Evolutionary conservation across 53 echinoderm and acorn worm species (phyloP), one percentile per base, ranked within the genome.

Genomic region (Holothuria leucospilota): DNA sequence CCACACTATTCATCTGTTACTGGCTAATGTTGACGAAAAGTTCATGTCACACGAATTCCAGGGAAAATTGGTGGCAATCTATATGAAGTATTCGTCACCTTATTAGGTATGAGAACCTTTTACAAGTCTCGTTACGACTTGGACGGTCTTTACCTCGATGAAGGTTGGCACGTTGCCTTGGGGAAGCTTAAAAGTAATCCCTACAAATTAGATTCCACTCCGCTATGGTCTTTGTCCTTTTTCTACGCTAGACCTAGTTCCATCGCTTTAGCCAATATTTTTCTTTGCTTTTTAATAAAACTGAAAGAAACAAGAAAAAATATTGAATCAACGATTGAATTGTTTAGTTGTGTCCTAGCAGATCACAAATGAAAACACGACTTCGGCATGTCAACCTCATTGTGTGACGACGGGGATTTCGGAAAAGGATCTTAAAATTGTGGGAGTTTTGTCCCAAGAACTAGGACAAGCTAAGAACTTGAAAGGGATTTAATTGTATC

Each of bases 301-400:
- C 23, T 38, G 34, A 30, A 72, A 72, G 42, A 46, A 72, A 39
- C 40, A 72, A 72, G 40, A 72, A 16, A 72, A 72, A 72, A 72
- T 72, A 72, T 72, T 72, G 72, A 72, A 72, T 72, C 40, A 72
- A 46, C 39, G 72, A 72, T 72, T 72, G 72, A 72, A 72, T 72
- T 38, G 72, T 46, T 56, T 56, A 56, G n/a, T 39, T 39, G n/a
- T 38, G 72, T 72, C 39, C 34, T 72, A 23, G 72, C 40, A 38
- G 72, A 72, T 72, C 72, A 46, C 72, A 72, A 38, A 72, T 40
- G n/a, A 38, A 72, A 72, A 72, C 72, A 38, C 72, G 72, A 72
- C 72, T 72, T 72, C 42, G 72, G 42, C 39, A 72, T 72, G 39
- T 72, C 72, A 72, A 46, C 42, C 20, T 42, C 34, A 30, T 72